Evolutionary conservation across 2,888 invertebrate species (phyloP), one percentile per base, ranked within the genome.

Genomic region (Microctonus hyperodae): DNA sequence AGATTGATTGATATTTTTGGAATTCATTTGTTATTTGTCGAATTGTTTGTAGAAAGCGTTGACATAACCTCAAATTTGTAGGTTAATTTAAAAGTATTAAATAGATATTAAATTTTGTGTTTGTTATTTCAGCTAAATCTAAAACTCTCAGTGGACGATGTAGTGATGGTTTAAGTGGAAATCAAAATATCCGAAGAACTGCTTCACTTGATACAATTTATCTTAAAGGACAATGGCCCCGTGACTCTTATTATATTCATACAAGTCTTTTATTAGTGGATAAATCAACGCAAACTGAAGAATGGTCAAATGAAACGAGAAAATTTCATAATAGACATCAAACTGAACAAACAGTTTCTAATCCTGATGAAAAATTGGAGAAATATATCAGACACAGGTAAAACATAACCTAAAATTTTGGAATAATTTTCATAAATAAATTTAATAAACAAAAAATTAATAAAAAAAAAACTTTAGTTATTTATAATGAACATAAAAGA

Each of bases 181-280:
- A 87, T 69, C 89, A 86, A 85, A 87, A 86, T 70, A 92, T 92
- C 76, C 86, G 92, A 78, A 88, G 93, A 74, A 93, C 93, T 67
- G 92, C 92, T 44, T 93, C 93, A 5, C 84, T 93, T 74, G 93
- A 93, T 81, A 90, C 92, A 22, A 88, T 93, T 75, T 92, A 93
- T 84, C 87, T 92, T 77, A 90, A 90, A 81, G 92, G 92, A 76
- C 91, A 92, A 78, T 92, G 91, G 91, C 90, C 92, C 50, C 87
- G 90, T 75, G 92, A 92, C 79, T 85, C 84, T 71, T 89, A 90
- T 77, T 90, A 90, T 80, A 87, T 89, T 74, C 89, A 91, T 78
- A 88, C 89, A 75, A 89, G 89, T 73, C 84, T 89, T 72, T 86
- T 92, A 75, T 89, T 91, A 84, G 88, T 92, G 72, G 91, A 93